Conservation (phyloP, 2,888 invertebrate genomes). For the Balanococcus diminutus region DNA sequence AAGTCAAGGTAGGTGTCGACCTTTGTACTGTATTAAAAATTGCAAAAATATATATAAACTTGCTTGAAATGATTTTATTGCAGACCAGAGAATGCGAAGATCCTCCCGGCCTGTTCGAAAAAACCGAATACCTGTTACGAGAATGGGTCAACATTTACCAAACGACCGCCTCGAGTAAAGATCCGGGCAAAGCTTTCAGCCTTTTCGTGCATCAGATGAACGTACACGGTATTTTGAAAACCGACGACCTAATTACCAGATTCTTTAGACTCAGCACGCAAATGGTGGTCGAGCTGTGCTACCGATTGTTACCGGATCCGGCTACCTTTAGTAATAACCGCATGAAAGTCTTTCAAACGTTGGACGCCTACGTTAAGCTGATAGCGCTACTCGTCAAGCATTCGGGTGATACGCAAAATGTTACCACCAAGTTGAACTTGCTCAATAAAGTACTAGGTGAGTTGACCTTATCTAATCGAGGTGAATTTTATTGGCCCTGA, state of each 20-base stretch:
- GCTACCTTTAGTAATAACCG: conserved; percentile 68
- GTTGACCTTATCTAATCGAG: not conserved
- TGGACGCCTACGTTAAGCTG: conserved; percentile 93
- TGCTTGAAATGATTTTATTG: not conserved
- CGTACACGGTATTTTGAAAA: conserved; percentile 91
- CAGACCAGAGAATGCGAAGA: conserved; percentile 88
- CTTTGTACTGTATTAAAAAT: not conserved
- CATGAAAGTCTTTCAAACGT: conserved; percentile 91
- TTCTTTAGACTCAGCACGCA: conserved; percentile 97
- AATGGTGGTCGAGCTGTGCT: conserved; percentile 93
- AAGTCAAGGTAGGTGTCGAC: conserved; percentile 66
- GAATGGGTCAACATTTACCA: conserved; percentile 92
- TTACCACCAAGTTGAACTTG: conserved; percentile 94
- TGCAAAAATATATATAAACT: no score
- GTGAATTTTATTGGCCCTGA: no score
- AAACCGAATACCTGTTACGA: conserved; percentile 89
- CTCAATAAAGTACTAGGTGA: conserved; percentile 85
- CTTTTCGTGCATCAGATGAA: conserved; percentile 96
- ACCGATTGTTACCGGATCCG: conserved; percentile 78
- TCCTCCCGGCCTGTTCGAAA: conserved; percentile 91
- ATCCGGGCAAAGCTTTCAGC: conserved; percentile 90
- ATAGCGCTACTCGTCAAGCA: conserved; percentile 94
- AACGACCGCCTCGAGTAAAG: conserved; percentile 77
- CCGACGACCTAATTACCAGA: conserved; percentile 94
- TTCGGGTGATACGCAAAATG: conserved; percentile 87